phyloP scores from a whole-genome alignment of 2,113 vertebrate genomes.

The Condylura cristata region DNA sequence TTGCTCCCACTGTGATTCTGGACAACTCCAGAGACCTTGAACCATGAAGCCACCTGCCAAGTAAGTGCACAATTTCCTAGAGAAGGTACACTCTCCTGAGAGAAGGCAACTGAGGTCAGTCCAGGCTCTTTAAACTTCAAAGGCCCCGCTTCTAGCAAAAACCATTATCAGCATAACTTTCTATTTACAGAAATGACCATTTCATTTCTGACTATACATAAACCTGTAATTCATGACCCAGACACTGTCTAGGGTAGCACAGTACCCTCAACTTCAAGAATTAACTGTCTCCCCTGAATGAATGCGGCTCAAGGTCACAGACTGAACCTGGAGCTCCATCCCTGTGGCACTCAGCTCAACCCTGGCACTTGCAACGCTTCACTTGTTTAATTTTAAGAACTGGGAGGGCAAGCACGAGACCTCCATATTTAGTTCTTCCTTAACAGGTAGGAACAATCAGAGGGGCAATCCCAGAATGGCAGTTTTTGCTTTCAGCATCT shows the following conservation, averaged over 20 bases:
- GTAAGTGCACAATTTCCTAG: constrained; percentile 30
- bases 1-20: background rate
- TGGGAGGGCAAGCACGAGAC: background rate
- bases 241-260: background rate
- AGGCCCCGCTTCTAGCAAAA: background rate
- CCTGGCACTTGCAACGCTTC: background rate
- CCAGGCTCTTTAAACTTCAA: background rate
- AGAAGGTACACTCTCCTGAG: constrained; percentile 30
- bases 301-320: background rate
- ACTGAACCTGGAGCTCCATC: background rate
- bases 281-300: background rate
- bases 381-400: constrained; percentile 39
- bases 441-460: background rate
- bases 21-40: constrained; percentile 14
- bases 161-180: background rate
- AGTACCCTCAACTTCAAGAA: background rate
- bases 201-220: background rate
- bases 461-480: background rate
- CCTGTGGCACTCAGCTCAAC: background rate
- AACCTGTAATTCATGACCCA: background rate
- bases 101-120: constrained; percentile 17
- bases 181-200: background rate
- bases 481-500: background rate
- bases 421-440: constrained; percentile 58
- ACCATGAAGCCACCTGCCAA: constrained; percentile 23